phyloP scores from a whole-genome alignment of 2,888 invertebrate genomes.

The Nemapogon koenigi region DNA sequence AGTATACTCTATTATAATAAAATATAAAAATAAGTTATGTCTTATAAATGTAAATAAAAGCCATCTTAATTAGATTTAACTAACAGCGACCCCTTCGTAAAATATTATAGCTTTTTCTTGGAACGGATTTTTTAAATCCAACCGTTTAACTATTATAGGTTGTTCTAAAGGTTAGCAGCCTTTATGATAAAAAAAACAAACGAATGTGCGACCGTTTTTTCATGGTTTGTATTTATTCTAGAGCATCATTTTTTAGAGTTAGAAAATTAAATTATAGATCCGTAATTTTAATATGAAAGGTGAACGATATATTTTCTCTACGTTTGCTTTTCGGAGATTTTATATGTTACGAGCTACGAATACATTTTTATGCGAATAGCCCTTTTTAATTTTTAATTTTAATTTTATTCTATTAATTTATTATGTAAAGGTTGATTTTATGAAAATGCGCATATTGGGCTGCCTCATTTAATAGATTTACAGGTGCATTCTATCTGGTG shows the following conservation, averaged over 20 bases:
- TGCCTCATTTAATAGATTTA: no score
- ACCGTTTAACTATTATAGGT: slow-evolving; percentile 38
- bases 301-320: slow-evolving; percentile 50
- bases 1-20: no score
- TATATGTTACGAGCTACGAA: slow-evolving; percentile 14
- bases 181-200: slow-evolving; percentile 28
- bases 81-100: slow-evolving; percentile 4
- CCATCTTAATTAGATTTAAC: slow-evolving; percentile 4
- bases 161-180: slow-evolving; percentile 25
- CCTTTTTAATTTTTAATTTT: no score
- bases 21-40: slow-evolving; percentile 5
- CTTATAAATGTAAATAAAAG: slow-evolving; percentile 7
- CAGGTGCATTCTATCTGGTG: no score
- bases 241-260: slow-evolving; percentile 49
- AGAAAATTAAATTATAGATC: slow-evolving; percentile 63
- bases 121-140: slow-evolving; percentile 7
- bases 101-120: slow-evolving; percentile 2
- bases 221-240: slow-evolving; percentile 55
- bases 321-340: slow-evolving; percentile 31
- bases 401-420: no score
- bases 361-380: no score
- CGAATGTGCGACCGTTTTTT: slow-evolving; percentile 48
- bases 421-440: no score
- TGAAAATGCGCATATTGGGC: no score
- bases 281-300: slow-evolving; percentile 63